Conservation (phyloP, 2,888 invertebrate species). For the Acholoe squamosa region DNA sequence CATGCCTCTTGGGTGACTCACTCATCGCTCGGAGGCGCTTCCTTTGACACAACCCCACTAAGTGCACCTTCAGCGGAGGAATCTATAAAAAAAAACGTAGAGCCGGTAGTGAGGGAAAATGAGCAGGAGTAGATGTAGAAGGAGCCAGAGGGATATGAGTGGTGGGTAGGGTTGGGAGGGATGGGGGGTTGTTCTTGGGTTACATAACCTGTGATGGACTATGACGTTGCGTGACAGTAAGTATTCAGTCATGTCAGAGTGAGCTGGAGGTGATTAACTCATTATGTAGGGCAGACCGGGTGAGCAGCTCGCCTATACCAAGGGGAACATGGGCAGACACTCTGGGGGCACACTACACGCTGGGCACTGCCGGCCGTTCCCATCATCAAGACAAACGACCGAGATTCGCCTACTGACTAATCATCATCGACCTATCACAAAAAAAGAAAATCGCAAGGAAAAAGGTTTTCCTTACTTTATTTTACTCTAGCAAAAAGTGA, state of each 20-base stretch:
- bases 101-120: slow-evolving; percentile 28
- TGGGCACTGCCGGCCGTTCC: neutral
- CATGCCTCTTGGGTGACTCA: slow-evolving; percentile 53
- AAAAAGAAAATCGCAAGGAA: neutral
- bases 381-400: slow-evolving; percentile 38
- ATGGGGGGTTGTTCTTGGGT: neutral
- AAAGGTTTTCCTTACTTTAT: too few species aligned
- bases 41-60: slow-evolving; percentile 45
- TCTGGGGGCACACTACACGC: neutral
- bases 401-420: slow-evolving; percentile 45
- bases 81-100: slow-evolving; percentile 47
- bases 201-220: slow-evolving; percentile 43
- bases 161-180: slow-evolving; percentile 29
- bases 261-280: slow-evolving; percentile 42
- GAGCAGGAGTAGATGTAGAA: slow-evolving; percentile 18
- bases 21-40: slow-evolving; percentile 45
- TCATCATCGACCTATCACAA: neutral
- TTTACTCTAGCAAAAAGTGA: too few species aligned
- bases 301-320: neutral
- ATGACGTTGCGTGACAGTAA: slow-evolving; percentile 47
- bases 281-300: slow-evolving; percentile 31
- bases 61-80: slow-evolving; percentile 49
- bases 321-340: neutral
- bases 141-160: slow-evolving; percentile 39
- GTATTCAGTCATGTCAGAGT: slow-evolving; percentile 34